phyloP scores from a whole-genome alignment of 2,797 vertebrate genomes.

The Serranus cabrilla region DNA sequence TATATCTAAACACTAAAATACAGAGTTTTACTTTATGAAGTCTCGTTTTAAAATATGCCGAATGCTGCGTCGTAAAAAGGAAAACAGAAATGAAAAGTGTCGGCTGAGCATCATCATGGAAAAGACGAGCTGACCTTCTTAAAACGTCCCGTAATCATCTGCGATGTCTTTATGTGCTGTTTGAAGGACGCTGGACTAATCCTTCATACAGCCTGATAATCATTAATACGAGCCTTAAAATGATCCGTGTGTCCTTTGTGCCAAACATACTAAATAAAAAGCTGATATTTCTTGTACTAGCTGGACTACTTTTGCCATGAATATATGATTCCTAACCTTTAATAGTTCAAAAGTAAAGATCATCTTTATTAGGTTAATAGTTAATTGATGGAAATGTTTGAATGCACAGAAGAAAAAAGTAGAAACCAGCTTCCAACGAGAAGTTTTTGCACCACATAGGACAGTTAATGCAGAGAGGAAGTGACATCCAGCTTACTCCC shows the following conservation, averaged over 20 bases:
- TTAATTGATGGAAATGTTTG: no score
- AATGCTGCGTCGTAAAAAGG: slow-evolving; percentile 31
- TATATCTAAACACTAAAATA: slow-evolving; percentile 56
- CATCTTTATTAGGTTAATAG: no score
- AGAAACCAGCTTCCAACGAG: no score
- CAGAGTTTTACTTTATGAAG: slow-evolving; percentile 50
- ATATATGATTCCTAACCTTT: no score
- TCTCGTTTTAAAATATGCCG: slow-evolving; percentile 50
- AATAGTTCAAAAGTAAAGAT: no score
- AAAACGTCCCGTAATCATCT: slow-evolving; percentile 1
- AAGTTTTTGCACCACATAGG: no score
- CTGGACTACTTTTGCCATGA: background rate
- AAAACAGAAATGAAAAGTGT: slow-evolving; percentile 39
- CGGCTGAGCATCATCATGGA: slow-evolving; percentile 10
- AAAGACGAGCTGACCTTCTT: background rate
- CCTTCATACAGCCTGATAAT: background rate
- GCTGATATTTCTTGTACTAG: background rate
- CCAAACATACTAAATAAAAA: background rate
- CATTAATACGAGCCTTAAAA: no score
- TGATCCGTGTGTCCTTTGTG: background rate
- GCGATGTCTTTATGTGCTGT: background rate
- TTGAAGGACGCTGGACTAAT: background rate
- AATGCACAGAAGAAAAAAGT: no score
- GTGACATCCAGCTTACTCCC: no score
- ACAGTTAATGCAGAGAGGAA: no score